phyloP scores from a whole-genome alignment of 2,888 invertebrate species.

The Rhagonycha lutea region DNA sequence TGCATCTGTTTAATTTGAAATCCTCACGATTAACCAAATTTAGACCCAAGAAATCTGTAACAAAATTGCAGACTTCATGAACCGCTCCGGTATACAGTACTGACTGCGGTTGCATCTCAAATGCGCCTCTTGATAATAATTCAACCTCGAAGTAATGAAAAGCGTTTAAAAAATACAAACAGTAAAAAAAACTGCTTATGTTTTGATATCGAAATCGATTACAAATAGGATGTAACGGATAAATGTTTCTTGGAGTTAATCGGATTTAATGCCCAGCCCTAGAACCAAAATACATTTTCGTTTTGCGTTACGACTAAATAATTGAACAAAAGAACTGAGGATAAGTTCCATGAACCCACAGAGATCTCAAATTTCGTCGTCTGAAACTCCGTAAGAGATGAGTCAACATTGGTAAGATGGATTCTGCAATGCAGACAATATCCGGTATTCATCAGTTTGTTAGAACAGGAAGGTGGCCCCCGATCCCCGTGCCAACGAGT shows the following conservation, averaged over 20 bases:
- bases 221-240: neutral
- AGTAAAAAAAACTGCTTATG: neutral
- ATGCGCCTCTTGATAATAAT: neutral
- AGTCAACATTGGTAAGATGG: neutral
- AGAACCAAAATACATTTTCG: neutral
- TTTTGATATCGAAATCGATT: neutral
- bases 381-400: too few species aligned
- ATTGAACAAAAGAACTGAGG: neutral
- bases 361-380: neutral
- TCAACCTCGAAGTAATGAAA: neutral
- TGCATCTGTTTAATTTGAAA: neutral
- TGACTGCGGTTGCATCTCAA: neutral
- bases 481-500: constrained; percentile 52
- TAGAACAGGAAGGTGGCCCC: constrained; percentile 35
- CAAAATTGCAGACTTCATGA: neutral
- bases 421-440: constrained; percentile 30
- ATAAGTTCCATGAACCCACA: neutral
- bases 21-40: neutral
- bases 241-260: neutral
- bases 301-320: neutral
- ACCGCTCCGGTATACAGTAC: neutral
- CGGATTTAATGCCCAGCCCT: neutral
- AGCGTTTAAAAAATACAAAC: neutral
- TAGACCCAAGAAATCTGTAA: neutral
- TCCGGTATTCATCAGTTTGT: constrained; percentile 25